A percentile compares a stretch with the other conserved stretches of the same genome.
Evolutionary conservation across 2,888 invertebrate species (phyloP).

Genomic region (Eristalis tenax): DNA sequence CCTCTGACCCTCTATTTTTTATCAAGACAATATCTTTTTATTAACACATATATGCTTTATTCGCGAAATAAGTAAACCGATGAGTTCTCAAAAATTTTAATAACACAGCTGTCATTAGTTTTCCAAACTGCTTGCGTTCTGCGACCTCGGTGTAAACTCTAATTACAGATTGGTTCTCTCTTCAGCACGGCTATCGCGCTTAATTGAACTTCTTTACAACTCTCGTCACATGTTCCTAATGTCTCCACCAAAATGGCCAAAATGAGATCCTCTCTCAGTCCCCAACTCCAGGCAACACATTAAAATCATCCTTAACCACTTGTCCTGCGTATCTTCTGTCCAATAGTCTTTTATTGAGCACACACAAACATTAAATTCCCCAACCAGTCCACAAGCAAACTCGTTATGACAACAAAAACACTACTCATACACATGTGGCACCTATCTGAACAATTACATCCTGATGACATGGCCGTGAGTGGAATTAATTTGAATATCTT

Average conservation of each 20-base stretch:
- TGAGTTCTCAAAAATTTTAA: background rate
- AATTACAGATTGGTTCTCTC: slow-evolving; percentile 28
- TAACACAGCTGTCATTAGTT: background rate
- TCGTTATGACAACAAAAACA: background rate
- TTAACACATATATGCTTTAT: background rate
- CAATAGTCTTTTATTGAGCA: background rate
- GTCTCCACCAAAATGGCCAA: slow-evolving; percentile 38
- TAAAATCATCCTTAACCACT: slow-evolving; percentile 56
- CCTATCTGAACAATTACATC: slow-evolving; percentile 60
- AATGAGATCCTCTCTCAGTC: background rate
- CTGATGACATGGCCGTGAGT: slow-evolving; percentile 69
- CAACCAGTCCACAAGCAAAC: background rate
- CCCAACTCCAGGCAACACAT: slow-evolving; percentile 20
- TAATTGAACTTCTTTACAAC: slow-evolving; percentile 48
- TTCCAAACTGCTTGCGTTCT: slow-evolving; percentile 1
- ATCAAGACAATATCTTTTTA: background rate
- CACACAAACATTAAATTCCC: background rate
- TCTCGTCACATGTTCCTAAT: slow-evolving; percentile 60
- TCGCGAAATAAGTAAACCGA: too few relatives aligned
- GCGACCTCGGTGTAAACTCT: slow-evolving; percentile 3
- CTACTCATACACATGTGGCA: slow-evolving; percentile 49
- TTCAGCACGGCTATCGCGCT: background rate
- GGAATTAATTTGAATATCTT: slow-evolving; percentile 72
- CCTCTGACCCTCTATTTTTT: background rate
- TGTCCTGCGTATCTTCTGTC: background rate